Base-by-base conservation (phyloP, 1,140 invertebrate genomes). In the Drosophila ohnishii region DNA sequence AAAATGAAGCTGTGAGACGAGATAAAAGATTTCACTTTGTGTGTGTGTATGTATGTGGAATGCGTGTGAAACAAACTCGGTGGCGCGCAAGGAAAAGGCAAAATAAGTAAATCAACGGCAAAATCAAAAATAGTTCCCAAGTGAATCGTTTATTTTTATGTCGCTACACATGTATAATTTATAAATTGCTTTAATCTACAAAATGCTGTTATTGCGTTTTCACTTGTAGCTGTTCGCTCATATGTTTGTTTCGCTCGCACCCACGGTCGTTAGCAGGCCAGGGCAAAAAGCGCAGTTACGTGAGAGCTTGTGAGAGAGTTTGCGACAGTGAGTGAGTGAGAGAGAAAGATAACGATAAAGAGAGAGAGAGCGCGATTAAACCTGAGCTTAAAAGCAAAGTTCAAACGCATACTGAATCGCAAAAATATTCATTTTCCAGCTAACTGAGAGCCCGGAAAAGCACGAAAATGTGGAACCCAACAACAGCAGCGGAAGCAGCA, bases 401-500 rank as follows among this genome's bases (percentile, higher is more conserved):
- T 76, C 74, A 76, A 69, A 78, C 57, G 51, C 60, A 25, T 22
- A 55, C 48, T 51, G 30, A 48, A 62, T 51, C 61, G 69, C 66
- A 69, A 61, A 66, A 63, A 76, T 40, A 62, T 77, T 78, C 42
- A 39, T 50, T 71, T 78, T 78, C 53, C 65, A 71, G 75, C 66
- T 67, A 79, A 66, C 50, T 58, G 73, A 83, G 72, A 83, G 73
- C 55, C 64, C 44, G 75, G 81, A 90, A 70, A 80, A 79, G 75
- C 61, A 59, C 59, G 72, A 90, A 90, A 91, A 91, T 91, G 90
- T 90, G 81, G 90, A 90, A 78, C 80, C 80, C 89, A 82, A 82
- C 76, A 85, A 75, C 80, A 84, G 60, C 57, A 44, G 61, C 56
- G 45, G 62, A 60, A 57, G 47, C 55, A 59, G 59, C 65, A 77